Percentiles rank a stretch among this genome's conserved stretches.
Evolutionary conservation across 2,113 vertebrate species (phyloP).

Genomic region (Thamnophis sirtalis): DNA sequence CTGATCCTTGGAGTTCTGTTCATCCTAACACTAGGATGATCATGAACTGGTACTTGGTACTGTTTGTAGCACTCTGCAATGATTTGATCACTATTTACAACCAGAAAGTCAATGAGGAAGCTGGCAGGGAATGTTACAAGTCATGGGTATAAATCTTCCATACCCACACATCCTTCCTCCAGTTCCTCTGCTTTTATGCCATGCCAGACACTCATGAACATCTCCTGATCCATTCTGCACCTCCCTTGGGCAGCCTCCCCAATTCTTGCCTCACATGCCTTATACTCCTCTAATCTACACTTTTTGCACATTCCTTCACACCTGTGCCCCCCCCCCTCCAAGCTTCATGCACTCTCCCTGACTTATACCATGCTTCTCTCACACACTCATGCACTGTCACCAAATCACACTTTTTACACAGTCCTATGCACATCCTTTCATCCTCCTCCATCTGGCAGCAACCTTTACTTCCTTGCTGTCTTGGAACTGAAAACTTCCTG

Average conservation of each 20-base stretch:
- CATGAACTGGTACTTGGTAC: neutral
- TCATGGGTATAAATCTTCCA: neutral
- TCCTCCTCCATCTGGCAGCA: neutral
- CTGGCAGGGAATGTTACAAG: neutral
- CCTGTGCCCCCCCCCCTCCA: neutral
- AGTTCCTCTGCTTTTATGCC: neutral
- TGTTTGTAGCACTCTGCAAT: neutral
- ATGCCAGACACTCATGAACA: neutral
- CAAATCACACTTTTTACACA: neutral
- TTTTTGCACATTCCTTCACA: neutral
- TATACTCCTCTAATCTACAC: neutral
- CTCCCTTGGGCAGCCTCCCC: neutral
- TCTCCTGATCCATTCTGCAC: neutral
- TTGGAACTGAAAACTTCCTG: neutral
- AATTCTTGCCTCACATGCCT: neutral
- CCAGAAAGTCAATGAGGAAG: neutral
- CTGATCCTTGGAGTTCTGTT: neutral
- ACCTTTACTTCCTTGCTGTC: neutral
- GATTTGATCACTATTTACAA: neutral
- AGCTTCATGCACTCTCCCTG: neutral
- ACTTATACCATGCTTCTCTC: neutral
- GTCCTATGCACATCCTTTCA: neutral
- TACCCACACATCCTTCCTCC: neutral
- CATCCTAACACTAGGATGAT: neutral
- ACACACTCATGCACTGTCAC: neutral